Conservation (phyloP, 2,797 vertebrate genomes). For the Acrossocheilus wenchowensis region DNA sequence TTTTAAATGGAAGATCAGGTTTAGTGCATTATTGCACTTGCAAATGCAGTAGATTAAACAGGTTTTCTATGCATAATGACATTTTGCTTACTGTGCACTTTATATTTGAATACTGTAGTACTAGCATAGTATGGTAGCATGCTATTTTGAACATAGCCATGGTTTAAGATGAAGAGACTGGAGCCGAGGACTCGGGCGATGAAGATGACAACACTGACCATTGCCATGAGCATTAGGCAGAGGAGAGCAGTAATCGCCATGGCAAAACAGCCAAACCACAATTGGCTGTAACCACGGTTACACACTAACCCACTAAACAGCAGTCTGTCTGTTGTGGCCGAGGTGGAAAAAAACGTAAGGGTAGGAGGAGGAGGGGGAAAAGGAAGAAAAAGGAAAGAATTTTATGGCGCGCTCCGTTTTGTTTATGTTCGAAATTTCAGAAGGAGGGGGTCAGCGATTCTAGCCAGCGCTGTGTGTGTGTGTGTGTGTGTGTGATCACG, state of each 20-base stretch:
- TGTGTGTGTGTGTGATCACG: neutral
- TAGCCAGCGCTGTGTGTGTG: neutral
- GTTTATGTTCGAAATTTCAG: slow-evolving; percentile 42
- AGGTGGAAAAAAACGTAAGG: neutral
- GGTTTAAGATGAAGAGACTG: neutral
- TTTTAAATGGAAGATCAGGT: neutral
- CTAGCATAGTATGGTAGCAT: neutral
- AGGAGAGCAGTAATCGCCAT: neutral
- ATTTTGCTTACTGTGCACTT: neutral
- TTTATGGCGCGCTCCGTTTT: slow-evolving; percentile 22
- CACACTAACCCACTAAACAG: slow-evolving; percentile 45
- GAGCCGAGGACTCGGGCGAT: neutral
- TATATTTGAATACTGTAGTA: neutral
- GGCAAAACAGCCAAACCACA: slow-evolving; percentile 17
- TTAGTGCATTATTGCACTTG: neutral
- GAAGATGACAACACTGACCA: slow-evolving; percentile 27
- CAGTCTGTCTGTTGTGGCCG: slow-evolving; percentile 34
- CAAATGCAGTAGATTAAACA: neutral
- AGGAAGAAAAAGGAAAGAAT: slow-evolving; percentile 1
- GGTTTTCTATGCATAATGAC: neutral
- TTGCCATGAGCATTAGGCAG: neutral
- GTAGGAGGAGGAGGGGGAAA: neutral
- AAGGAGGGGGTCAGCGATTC: slow-evolving; percentile 26
- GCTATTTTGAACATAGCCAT: neutral
- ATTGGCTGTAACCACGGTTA: slow-evolving; percentile 36